Evolutionary conservation across 2,797 vertebrate species (phyloP).

Genomic region (Acipenser ruthenus): DNA sequence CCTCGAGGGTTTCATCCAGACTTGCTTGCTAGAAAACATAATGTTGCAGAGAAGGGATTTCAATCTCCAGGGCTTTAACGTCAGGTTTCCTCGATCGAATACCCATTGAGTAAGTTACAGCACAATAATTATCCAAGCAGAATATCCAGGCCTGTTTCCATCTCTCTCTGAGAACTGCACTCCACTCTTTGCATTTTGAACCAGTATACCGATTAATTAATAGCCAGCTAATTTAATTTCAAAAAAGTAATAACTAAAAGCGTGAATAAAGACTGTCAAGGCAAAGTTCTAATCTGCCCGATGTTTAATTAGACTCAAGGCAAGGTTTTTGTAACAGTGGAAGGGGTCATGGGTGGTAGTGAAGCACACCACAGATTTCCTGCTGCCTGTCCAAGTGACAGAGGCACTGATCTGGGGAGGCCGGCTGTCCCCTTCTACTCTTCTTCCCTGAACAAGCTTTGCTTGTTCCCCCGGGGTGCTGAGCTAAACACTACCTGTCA

Average conservation of each 20-base stretch:
- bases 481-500: neutral
- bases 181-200: conserved; percentile 32
- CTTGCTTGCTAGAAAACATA: neutral
- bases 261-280: conserved; percentile 65
- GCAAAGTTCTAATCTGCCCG: conserved; percentile 66
- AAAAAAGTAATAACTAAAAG: conserved; percentile 68
- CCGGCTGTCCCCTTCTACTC: neutral
- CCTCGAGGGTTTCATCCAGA: neutral
- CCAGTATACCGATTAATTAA: conserved; percentile 63
- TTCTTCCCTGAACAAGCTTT: neutral
- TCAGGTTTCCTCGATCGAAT: neutral
- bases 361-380: neutral
- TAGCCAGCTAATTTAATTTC: conserved; percentile 68
- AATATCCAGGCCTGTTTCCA: conserved; percentile 1
- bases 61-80: neutral
- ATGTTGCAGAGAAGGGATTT: neutral
- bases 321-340: conserved; percentile 46
- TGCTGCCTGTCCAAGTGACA: neutral
- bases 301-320: conserved; percentile 61
- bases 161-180: conserved; percentile 15
- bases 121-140: neutral
- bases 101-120: neutral
- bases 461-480: neutral
- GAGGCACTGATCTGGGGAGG: neutral
- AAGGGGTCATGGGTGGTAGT: conserved; percentile 35